Conservation (phyloP, 2,797 vertebrate species). For the Arctocebus calabarensis region DNA sequence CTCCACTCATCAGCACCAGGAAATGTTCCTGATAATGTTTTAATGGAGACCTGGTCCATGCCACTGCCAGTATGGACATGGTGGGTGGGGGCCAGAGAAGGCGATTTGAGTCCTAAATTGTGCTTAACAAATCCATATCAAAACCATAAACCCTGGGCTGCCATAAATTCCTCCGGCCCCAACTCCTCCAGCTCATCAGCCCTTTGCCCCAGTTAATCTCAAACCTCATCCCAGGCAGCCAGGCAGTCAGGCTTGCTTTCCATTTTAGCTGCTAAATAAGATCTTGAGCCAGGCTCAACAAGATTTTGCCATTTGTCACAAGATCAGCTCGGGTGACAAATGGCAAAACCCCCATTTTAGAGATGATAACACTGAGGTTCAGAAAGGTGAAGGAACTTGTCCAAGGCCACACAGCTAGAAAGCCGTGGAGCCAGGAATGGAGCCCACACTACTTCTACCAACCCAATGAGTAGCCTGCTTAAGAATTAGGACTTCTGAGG, state of each 20-base stretch:
- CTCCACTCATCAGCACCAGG: conserved; percentile 48
- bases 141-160: conserved; percentile 83
- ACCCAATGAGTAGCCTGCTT: background rate
- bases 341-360: background rate
- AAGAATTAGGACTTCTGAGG: background rate
- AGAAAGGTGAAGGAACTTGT: background rate
- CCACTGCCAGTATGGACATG: background rate
- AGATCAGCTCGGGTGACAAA: background rate
- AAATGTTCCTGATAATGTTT: conserved; percentile 57
- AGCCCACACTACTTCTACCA: background rate
- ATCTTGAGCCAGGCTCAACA: no score
- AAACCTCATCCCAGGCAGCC: conserved; percentile 62
- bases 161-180: conserved; percentile 85
- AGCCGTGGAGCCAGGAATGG: background rate
- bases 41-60: conserved; percentile 22
- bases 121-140: conserved; percentile 81
- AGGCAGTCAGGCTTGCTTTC: background rate
- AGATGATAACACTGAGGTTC: background rate
- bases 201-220: conserved; percentile 85
- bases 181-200: conserved; percentile 80
- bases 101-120: conserved; percentile 36
- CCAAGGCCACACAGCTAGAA: background rate
- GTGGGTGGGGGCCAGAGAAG: background rate
- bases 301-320: no score
- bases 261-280: conserved; percentile 53